A percentile compares a stretch with the other conserved stretches of the same genome.
These are phyloP conservation scores for Rhabdomys pumilio DNA, from an alignment of 2,797 vertebrate species.

Conservation along the genomic window DNA sequence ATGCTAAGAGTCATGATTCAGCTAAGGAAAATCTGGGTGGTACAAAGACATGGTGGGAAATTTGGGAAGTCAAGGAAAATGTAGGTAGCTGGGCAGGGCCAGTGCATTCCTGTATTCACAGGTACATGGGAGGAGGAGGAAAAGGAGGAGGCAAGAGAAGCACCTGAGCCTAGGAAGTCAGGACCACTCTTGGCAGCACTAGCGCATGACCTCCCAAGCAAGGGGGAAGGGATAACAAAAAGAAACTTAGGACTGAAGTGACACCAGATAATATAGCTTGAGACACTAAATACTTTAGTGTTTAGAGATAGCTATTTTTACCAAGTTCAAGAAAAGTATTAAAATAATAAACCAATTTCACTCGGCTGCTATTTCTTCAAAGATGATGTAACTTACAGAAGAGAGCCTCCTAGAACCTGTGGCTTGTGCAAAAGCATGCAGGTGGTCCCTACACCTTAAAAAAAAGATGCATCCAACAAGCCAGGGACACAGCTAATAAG, in stretches of 20 bases:
- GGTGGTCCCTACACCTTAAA: neutral
- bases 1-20: constrained; percentile 21
- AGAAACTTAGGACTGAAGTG: neutral
- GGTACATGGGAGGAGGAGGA: neutral
- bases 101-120: neutral
- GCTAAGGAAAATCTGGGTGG: neutral
- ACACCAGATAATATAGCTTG: neutral
- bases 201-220: neutral
- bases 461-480: neutral
- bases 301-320: constrained; percentile 34
- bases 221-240: too few species aligned
- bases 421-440: neutral
- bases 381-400: neutral
- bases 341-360: constrained; percentile 29
- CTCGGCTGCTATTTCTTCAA: constrained; percentile 1
- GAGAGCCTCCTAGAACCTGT: neutral
- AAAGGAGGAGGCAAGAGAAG: neutral
- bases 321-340: constrained; percentile 39
- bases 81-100: neutral
- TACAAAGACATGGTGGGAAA: neutral
- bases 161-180: neutral
- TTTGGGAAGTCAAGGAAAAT: neutral
- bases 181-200: neutral
- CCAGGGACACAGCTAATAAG: neutral
- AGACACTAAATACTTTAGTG: neutral